Evolutionary conservation across 2,113 vertebrate genomes (phyloP), one percentile per base, ranked within the genome.

Genomic region (Laterallus jamaicensis): DNA sequence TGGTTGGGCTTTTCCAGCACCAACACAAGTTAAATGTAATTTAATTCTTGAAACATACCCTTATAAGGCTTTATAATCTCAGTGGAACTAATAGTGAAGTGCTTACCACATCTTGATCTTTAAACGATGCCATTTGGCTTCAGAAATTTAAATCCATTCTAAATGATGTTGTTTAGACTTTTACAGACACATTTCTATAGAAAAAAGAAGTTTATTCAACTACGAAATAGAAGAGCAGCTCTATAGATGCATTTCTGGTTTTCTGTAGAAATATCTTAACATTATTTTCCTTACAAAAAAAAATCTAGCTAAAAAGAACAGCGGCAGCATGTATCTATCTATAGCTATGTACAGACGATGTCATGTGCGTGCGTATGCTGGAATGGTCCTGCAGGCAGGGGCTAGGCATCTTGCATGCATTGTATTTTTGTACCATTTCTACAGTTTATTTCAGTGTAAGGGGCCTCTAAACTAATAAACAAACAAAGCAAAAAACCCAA

Each of bases 391-490:
- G 16, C 69, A 50, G 58, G 70, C 69, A 78, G 25, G 40, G 11
- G n/a, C 62, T 35, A 52, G 47, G 60, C 73, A 90, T 67, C 59
- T 47, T 66, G 7, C 2, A 81, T 39, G 58, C 82, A 81, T 37
- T 37, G 15, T 11, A 50, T 64, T 90, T 69, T 39, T 58, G 29
- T 44, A 47, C 12, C 3, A 1, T 39, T 71, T 42, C 20, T 54
- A 39, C 52, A 52, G 55, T 75, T 85, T 50, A 75, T 90, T 89
- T 88, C 93, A 62, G 60, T n/a, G 24, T 29, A 73, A 94, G 55
- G 12, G 64, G 79, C 73, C 56, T 85, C 91, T 64, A 82, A 78
- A 77, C 76, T 63, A 81, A 92, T 62, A 88, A 94, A 69, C 71
- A 78, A 80, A 85, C 44, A 86, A 88, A 86, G 54, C 40, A 62